A percentile compares a stretch with the other conserved stretches of the same genome.
phyloP scores from a whole-genome alignment of 1,140 invertebrate genomes.

The Lucilia cuprina region DNA sequence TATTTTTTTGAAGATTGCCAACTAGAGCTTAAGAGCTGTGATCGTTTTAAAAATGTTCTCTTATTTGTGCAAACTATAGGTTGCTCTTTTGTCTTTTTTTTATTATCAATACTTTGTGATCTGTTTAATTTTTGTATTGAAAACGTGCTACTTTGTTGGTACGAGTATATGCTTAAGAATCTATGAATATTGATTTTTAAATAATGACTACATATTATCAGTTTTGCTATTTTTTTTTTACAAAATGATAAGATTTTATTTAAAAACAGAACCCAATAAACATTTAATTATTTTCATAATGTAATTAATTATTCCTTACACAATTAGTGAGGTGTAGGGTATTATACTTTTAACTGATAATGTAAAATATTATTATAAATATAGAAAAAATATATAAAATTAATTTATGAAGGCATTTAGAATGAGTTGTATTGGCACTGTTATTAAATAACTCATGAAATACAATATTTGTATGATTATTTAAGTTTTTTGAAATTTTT shows the following conservation, averaged over 20 bases:
- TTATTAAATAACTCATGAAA: too few relatives aligned
- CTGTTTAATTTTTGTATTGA: not conserved
- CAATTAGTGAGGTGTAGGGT: too few relatives aligned
- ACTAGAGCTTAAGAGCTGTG: not conserved
- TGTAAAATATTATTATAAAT: too few relatives aligned
- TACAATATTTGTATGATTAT: too few relatives aligned
- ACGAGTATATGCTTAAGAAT: not conserved
- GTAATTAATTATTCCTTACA: too few relatives aligned
- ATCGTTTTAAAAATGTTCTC: not conserved
- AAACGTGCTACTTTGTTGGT: not conserved
- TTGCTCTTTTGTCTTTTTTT: not conserved
- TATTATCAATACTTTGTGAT: not conserved
- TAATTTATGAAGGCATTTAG: too few relatives aligned
- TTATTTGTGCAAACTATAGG: not conserved
- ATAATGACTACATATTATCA: conserved; percentile 4
- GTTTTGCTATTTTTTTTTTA: not conserved
- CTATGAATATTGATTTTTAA: not conserved
- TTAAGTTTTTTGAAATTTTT: too few relatives aligned
- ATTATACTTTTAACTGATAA: too few relatives aligned
- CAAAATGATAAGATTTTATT: not conserved
- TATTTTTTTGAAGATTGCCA: not conserved
- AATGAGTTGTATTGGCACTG: too few relatives aligned
- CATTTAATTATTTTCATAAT: too few relatives aligned
- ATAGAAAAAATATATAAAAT: too few relatives aligned
- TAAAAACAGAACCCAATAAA: not conserved